Base-by-base conservation (phyloP, 2,797 vertebrate genomes). In the Bradypodion pumilum region DNA sequence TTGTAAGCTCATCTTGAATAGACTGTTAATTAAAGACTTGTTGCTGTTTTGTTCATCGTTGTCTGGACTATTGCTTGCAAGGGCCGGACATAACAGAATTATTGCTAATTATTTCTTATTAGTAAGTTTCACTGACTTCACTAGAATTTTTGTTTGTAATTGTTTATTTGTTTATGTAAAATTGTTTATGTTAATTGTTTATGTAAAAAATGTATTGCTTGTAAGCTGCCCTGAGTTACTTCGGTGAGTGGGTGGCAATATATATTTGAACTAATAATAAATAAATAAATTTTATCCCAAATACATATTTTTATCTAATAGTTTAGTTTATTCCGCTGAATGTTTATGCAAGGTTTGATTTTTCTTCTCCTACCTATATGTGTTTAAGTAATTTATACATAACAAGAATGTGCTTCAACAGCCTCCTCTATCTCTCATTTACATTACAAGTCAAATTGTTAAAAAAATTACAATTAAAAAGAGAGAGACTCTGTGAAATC, bases 271-370 rank as follows among this genome's bases (percentile, higher is more conserved):
- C n/a, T n/a, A n/a, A n/a, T n/a, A n/a, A n/a, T n/a, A n/a, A n/a
- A n/a, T n/a, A n/a, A n/a, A n/a, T n/a, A n/a, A n/a, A n/a, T n/a
- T 79, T 49, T 32, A 27, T 49, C 44, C 29, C 44, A 79, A 23
- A 10, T 49, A 52, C 25, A 9, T 35, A 63, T n/a, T 29, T n/a
- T 52, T 79, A 52, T 1, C n/a, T 25, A 44, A 4, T 23, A 15
- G 10, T 21, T 37, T 49, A 32, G 42, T 49, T 8, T 74, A 74
- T 74, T 52, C n/a, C 29, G 35, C 80, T 91, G 82, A 78, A 86
- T 15, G 42, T 62, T 19, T 60, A 60, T 25, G 40, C 59, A 63
- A 32, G 8, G 13, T 21, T 37, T 12, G 63, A 7, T n/a, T 32
- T 46, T 62, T 42, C 37, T 46, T 44, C 40, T 16, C 52, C 73